Conservation (phyloP, 2,888 invertebrate genomes). For the Drosophila fungiperda region DNA sequence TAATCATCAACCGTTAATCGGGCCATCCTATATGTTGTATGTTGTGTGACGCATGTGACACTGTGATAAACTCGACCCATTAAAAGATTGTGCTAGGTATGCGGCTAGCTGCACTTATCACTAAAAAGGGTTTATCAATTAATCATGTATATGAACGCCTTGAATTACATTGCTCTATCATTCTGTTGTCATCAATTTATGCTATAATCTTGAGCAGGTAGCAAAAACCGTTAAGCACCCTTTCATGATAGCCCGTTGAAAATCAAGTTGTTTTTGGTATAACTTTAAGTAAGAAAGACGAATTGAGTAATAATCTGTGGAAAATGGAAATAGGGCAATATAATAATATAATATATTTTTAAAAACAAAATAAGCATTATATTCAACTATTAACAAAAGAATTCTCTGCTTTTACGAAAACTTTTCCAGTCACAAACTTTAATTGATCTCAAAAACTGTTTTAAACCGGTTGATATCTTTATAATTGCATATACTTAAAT, state of each 20-base stretch:
- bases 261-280: not conserved
- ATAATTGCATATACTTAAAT: slow-evolving; percentile 20
- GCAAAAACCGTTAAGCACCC: not conserved
- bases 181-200: slow-evolving; percentile 29
- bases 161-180: slow-evolving; percentile 28
- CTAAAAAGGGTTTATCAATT: slow-evolving; percentile 7
- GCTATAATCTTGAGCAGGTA: not conserved
- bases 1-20: slow-evolving; percentile 10
- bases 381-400: not conserved
- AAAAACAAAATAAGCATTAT: not conserved
- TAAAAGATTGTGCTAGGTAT: not conserved
- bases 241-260: not conserved
- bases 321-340: not conserved
- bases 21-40: not conserved
- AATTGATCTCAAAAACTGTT: too few relatives aligned
- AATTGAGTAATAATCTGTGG: not conserved
- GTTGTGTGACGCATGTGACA: slow-evolving; percentile 23
- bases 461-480: not conserved
- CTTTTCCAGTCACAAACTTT: not conserved
- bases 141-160: slow-evolving; percentile 3
- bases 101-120: slow-evolving; percentile 11
- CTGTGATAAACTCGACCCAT: slow-evolving; percentile 9
- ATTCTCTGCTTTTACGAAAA: not conserved
- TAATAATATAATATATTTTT: not conserved
- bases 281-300: not conserved